Base-by-base conservation (phyloP, 2,888 invertebrate genomes). In the Dryadula phaetusa region DNA sequence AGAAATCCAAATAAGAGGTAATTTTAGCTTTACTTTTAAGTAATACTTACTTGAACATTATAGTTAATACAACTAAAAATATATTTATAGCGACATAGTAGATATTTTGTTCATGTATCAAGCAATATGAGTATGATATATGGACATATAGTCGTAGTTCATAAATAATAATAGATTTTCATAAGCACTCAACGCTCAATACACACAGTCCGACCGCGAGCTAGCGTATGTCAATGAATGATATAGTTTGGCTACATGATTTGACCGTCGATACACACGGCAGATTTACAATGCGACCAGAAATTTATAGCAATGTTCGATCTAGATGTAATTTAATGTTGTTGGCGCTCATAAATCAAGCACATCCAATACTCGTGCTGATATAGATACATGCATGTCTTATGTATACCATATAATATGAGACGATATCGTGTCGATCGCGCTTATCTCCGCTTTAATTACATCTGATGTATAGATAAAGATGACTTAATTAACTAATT, bases 281-380 rank as follows among this genome's bases (percentile, higher is more conserved):
- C 88, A 88, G 90, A 90, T 92, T 92, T 92, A 92, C 89, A 90
- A 87, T 90, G 86, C 86, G 80, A 81, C 82, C 83, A 76, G 82
- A 87, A 88, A 92, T 92, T 92, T 92, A 92, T 92, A 77, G 88
- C 85, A 83, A 82, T 91, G 91, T 91, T 88, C 88, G 86, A 87
- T 90, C 88, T 88, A 90, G 88, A 90, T 90, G 88, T 91, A 90
- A 92, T 92, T 92, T 92, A 92, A 90, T 90, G 90, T 88, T 88
- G 90, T 86, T 84, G 84, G 83, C 81, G 78, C 75, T 78, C 84
- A 87, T 92, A 92, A 92, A 92, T 92, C 91, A 91, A 85, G 84
- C 82, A 86, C 91, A 86, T 90, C 92, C 83, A 78, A 77, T 75
- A 76, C 77, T 79, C 77, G 75, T 74, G 75, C 80, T 79, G 87